These are phyloP conservation scores for Gonatopus flavifemur DNA, from an alignment of 1,140 invertebrate genomes.

Conservation along the genomic window DNA sequence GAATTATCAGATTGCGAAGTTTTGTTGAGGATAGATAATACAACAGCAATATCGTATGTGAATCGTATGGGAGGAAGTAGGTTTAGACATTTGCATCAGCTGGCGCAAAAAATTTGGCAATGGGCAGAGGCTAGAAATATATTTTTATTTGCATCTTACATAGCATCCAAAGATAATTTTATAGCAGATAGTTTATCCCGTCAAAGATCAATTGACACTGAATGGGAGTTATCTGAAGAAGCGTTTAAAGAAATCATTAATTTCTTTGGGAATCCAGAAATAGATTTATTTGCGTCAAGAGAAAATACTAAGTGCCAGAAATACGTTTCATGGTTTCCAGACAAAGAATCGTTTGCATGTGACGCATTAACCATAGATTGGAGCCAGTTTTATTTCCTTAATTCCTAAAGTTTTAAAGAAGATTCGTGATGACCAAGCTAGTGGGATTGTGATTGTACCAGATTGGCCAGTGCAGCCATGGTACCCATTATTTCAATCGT, in stretches of 20 bases:
- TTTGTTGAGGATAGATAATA: neutral
- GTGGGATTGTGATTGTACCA: slow-evolving; percentile 21
- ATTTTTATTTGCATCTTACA: no score
- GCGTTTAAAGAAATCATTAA: neutral
- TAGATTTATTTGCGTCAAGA: neutral
- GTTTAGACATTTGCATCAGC: slow-evolving; percentile 21
- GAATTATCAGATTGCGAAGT: neutral
- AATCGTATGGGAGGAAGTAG: slow-evolving; percentile 27
- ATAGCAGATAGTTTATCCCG: neutral
- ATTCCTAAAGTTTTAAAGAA: slow-evolving; percentile 7
- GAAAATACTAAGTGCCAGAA: neutral
- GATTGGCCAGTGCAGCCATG: slow-evolving; percentile 27
- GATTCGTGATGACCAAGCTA: slow-evolving; percentile 15
- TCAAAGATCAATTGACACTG: neutral
- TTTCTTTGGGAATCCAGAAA: neutral
- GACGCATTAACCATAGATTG: neutral
- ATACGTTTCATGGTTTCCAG: neutral
- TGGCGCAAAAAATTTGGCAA: neutral
- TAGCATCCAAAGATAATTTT: no score
- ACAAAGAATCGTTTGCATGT: neutral
- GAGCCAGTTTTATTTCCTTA: slow-evolving; percentile 6
- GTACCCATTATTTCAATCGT: slow-evolving; percentile 27
- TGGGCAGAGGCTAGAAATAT: no score
- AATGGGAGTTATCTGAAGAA: neutral
- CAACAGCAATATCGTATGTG: no score